A percentile compares a stretch with the other conserved stretches of the same genome.
Conservation (phyloP, 2,113 vertebrate species). For the Acanthisitta chloris region DNA sequence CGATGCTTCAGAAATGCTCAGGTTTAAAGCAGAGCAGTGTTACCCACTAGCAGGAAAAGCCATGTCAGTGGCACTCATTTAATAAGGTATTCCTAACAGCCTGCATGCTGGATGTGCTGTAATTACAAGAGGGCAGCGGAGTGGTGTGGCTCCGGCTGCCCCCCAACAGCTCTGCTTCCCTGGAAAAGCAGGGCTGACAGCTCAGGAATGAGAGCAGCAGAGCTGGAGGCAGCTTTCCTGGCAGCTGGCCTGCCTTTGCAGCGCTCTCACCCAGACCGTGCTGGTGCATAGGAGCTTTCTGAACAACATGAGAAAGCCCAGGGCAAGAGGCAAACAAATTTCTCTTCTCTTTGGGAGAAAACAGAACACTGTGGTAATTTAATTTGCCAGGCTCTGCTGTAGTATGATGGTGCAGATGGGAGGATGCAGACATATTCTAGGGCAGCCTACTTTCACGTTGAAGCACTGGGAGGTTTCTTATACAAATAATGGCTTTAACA, state of each 20-base stretch:
- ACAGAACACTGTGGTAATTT: background rate
- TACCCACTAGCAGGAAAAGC: background rate
- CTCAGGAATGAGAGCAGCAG: background rate
- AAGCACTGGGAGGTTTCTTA: background rate
- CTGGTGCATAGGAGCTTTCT: background rate
- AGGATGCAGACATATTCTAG: background rate
- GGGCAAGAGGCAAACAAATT: constrained; percentile 38
- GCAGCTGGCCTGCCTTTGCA: background rate
- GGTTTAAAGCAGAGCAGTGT: background rate
- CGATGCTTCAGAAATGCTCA: rapidly evolving
- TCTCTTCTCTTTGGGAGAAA: background rate
- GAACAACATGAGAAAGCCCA: constrained; percentile 1
- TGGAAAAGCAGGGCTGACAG: background rate
- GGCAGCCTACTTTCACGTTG: background rate
- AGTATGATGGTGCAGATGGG: background rate
- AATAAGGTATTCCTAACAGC: background rate
- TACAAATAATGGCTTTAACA: background rate
- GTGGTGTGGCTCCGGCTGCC: background rate
- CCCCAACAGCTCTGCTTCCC: background rate
- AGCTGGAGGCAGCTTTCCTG: constrained; percentile 31
- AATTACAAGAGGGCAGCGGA: background rate
- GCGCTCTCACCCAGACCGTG: background rate
- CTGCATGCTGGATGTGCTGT: background rate
- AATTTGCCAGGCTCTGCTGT: constrained; percentile 9
- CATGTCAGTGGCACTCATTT: rapidly evolving